phyloP scores from a whole-genome alignment of 2,888 invertebrate species.

The Slavum lentiscoides region DNA sequence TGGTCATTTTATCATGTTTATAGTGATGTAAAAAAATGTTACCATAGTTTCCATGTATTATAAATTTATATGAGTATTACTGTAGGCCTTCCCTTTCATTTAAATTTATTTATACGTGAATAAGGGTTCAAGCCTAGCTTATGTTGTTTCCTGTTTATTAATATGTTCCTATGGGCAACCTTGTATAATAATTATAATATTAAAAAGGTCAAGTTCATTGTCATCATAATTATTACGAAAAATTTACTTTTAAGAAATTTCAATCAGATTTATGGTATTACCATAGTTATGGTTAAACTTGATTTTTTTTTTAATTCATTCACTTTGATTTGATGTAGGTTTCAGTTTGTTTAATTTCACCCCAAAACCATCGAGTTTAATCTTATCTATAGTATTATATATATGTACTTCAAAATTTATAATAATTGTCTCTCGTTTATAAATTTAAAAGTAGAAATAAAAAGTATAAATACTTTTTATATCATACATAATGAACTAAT shows the following conservation, averaged over 20 bases:
- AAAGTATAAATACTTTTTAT: too few species aligned
- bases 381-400: too few species aligned
- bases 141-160: slow-evolving; percentile 29
- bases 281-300: too few species aligned
- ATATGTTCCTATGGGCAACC: slow-evolving; percentile 48
- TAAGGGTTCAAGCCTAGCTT: slow-evolving; percentile 18
- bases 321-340: too few species aligned
- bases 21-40: slow-evolving; percentile 34
- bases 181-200: slow-evolving; percentile 27
- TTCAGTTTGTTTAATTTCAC: too few species aligned
- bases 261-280: too few species aligned
- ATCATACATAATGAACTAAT: too few species aligned
- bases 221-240: not conserved
- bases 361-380: too few species aligned
- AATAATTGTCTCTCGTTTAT: too few species aligned
- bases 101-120: slow-evolving; percentile 4
- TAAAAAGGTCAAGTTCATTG: slow-evolving; percentile 45
- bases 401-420: too few species aligned
- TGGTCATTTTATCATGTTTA: slow-evolving; percentile 50
- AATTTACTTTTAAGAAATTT: not conserved
- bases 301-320: too few species aligned
- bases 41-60: slow-evolving; percentile 45
- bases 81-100: slow-evolving; percentile 8
- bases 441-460: too few species aligned
- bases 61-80: not conserved